phyloP scores from a whole-genome alignment of 2,113 vertebrate genomes.

The Dicentrarchus labrax region DNA sequence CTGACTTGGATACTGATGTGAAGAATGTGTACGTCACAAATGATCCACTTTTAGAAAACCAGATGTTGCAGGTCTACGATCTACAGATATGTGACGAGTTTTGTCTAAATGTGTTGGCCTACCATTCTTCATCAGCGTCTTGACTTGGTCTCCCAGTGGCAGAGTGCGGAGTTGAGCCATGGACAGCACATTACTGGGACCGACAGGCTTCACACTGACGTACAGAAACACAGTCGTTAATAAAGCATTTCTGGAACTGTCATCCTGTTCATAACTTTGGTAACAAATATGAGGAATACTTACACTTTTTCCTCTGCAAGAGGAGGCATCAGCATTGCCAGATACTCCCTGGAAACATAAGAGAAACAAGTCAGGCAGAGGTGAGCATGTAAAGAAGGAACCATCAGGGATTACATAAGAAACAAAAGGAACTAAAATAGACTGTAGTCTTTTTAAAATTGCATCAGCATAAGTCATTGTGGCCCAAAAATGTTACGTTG shows the following conservation, averaged over 20 bases:
- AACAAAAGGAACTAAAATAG: too few relatives aligned
- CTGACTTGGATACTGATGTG: neutral
- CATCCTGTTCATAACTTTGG: accelerated
- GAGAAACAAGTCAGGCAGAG: neutral
- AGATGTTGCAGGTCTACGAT: too few relatives aligned
- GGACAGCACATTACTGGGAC: conserved; percentile 96
- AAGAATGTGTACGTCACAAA: neutral
- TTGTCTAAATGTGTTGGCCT: conserved; percentile 16
- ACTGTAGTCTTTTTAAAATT: too few relatives aligned
- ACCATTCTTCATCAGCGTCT: conserved; percentile 98
- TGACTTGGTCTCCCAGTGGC: conserved; percentile 95
- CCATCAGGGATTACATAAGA: too few relatives aligned
- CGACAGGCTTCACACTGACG: conserved; percentile 88
- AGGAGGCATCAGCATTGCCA: conserved; percentile 97
- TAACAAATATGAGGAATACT: conserved; percentile 68
- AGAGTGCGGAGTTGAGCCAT: conserved; percentile 97
- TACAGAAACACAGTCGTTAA: neutral
- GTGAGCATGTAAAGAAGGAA: neutral
- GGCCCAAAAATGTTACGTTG: too few relatives aligned
- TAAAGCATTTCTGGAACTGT: neutral
- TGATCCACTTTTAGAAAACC: neutral
- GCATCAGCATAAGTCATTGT: too few relatives aligned
- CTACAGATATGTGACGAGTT: neutral
- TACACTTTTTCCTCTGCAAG: conserved; percentile 93
- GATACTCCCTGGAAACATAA: conserved; percentile 88